phyloP scores from a whole-genome alignment of 2,113 vertebrate species.

The Crotalus tigris region DNA sequence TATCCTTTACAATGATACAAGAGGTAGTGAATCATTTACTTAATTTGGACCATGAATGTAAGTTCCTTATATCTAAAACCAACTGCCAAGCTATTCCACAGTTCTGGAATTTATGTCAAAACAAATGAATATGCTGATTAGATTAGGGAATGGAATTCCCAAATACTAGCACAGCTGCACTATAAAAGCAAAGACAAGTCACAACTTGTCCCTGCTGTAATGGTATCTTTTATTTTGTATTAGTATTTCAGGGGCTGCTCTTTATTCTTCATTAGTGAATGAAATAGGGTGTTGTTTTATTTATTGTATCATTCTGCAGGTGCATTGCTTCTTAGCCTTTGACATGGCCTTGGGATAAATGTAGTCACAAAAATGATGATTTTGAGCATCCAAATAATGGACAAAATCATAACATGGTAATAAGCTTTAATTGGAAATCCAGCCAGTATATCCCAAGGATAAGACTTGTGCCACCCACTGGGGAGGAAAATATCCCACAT shows the following conservation, averaged over 20 bases:
- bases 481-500: slow-evolving; percentile 4
- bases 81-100: neutral
- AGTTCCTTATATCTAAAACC: neutral
- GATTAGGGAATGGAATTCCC: neutral
- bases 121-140: neutral
- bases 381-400: neutral
- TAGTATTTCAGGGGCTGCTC: neutral
- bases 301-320: rapidly evolving
- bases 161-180: neutral
- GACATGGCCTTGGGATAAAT: neutral
- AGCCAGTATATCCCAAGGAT: neutral
- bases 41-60: neutral
- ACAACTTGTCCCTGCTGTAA: neutral
- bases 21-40: neutral
- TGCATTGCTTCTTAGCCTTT: neutral
- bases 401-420: neutral
- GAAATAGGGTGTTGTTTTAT: neutral
- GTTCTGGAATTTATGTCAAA: neutral
- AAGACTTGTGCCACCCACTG: slow-evolving; percentile 41
- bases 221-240: neutral
- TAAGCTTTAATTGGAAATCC: neutral
- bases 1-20: neutral
- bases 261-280: neutral
- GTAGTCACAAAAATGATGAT: neutral
- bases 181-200: neutral